These are phyloP conservation scores for Tridacna gigas DNA, from an alignment of 2,888 invertebrate genomes.

Conservation along the genomic window DNA sequence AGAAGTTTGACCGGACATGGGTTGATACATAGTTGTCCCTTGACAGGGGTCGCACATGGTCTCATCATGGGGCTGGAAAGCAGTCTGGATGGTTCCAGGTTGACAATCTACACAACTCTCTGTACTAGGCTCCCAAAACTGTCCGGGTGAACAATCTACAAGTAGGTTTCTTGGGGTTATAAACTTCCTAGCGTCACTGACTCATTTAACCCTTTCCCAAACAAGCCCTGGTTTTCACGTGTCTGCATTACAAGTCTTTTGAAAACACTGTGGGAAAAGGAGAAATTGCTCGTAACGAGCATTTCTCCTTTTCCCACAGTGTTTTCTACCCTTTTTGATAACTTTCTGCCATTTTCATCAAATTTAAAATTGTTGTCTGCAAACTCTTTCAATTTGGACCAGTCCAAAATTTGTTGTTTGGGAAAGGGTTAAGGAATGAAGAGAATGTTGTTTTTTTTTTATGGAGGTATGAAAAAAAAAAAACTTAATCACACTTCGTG, in stretches of 20 bases:
- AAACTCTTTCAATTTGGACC: too few species aligned
- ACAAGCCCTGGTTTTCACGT: too few species aligned
- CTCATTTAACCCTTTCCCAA: too few species aligned
- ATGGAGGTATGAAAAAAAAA: too few species aligned
- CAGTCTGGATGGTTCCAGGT: slow-evolving; percentile 1
- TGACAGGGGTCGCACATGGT: neutral
- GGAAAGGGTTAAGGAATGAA: too few species aligned
- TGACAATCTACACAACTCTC: slow-evolving; percentile 18
- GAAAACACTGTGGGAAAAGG: neutral
- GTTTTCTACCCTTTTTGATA: neutral
- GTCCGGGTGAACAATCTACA: slow-evolving; percentile 29
- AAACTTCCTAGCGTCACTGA: too few species aligned
- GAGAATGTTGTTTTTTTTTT: too few species aligned
- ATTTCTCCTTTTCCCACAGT: neutral
- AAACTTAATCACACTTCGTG: too few species aligned
- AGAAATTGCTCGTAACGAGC: neutral
- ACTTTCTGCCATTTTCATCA: neutral
- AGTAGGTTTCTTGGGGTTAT: neutral
- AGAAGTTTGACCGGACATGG: slow-evolving; percentile 1
- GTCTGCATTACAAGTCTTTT: neutral
- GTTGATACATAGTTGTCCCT: neutral
- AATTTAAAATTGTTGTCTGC: too few species aligned
- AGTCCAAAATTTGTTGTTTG: too few species aligned
- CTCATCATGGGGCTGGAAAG: neutral
- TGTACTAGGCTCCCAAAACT: slow-evolving; percentile 6